Conservation (phyloP, 2,113 vertebrate genomes). For the Apus apus region DNA sequence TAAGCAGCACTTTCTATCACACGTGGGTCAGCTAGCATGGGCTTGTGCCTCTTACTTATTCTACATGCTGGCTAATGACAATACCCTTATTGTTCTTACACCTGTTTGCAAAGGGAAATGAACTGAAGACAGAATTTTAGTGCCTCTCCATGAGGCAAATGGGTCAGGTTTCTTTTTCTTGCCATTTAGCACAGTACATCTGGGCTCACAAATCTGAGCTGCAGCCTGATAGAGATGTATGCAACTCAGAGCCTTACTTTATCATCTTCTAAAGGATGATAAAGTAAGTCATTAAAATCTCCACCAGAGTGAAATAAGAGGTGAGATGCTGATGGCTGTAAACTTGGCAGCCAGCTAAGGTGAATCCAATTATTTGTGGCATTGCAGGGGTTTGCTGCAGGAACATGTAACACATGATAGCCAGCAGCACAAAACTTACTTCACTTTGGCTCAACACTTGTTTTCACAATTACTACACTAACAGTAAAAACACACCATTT, state of each 20-base stretch:
- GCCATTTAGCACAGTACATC: background rate
- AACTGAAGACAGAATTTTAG: constrained; percentile 25
- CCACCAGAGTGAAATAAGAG: constrained; percentile 5
- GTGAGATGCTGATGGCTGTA: background rate
- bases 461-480: background rate
- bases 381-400: background rate
- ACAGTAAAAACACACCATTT: background rate
- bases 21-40: background rate
- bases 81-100: constrained; percentile 49
- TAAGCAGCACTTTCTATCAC: background rate
- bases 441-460: background rate
- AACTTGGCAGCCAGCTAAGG: background rate
- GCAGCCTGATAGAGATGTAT: background rate
- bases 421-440: background rate
- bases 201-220: background rate
- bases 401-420: background rate
- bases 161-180: background rate
- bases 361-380: background rate
- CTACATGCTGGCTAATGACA: constrained; percentile 33
- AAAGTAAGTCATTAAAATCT: constrained; percentile 1
- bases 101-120: constrained; percentile 30
- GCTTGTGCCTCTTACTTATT: constrained; percentile 43
- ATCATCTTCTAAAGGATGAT: background rate
- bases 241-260: background rate
- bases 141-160: background rate